Base-by-base conservation (phyloP, 2,113 vertebrate genomes). In the Pelusios castaneus region DNA sequence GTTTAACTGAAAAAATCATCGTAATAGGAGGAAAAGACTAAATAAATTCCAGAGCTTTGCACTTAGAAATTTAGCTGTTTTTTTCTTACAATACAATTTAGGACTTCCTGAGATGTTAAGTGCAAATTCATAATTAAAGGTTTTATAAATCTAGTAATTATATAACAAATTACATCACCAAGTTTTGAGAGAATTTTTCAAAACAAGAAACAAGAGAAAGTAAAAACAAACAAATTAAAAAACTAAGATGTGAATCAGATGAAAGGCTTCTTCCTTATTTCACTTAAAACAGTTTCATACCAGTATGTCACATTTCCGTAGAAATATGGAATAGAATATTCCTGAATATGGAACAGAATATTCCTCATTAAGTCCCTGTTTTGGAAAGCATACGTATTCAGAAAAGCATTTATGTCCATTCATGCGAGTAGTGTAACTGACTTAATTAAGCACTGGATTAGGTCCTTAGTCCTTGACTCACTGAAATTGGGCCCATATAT, bases 1-100 rank as follows among this genome's bases (percentile, higher is more conserved):
- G 2, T 56, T 14, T 10, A 92, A 85, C 16, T 93, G 75, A 95
- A 95, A 94, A 89, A 76, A 13, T 52, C 82, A 80, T 22, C 51
- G 5, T 45, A 9, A 73, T 5, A 82, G 4, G 6, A 76, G 63
- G 45, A 90, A 77, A 77, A 76, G n/a, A 52, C 75, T 11, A 3
- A 25, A 52, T 43, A 4, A 70, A 31, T n/a, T 76, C 19, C 58
- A 89, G 38, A 1, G 1, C 1, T 5, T 75, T 4, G 25, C 29
- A 27, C 22, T 45, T 45, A 55, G 24, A 78, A 13, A n/a, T 51
- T 1, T 9, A 85, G 1, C 1, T 0, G n/a, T n/a, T 75, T 83
- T 83, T 12, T 60, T 85, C 49, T 34, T 55, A 5, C 0, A 19
- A 51, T 73, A 78, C 43, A 38, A 2, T 76, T 80, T 24, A 43